A percentile compares a stretch with the other conserved stretches of the same genome.
These are phyloP conservation scores for Melipona beecheii DNA, from an alignment of 2,888 invertebrate genomes.

Conservation along the genomic window DNA sequence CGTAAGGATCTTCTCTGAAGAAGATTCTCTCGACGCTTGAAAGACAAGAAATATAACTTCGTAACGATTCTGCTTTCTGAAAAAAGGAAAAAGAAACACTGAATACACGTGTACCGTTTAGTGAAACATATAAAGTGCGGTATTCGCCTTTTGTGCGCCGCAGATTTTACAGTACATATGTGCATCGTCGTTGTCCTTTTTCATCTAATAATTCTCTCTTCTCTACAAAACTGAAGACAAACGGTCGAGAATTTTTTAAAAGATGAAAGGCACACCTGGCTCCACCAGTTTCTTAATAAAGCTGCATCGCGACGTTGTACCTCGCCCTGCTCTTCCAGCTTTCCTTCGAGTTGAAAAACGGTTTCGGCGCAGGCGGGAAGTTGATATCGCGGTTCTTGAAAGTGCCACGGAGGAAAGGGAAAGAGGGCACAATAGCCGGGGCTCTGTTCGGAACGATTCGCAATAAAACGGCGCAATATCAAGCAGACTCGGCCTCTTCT, in stretches of 20 bases:
- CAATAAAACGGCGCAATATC: slow-evolving; percentile 1
- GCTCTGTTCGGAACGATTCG: neutral
- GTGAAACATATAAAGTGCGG: neutral
- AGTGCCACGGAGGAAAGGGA: neutral
- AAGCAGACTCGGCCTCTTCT: neutral
- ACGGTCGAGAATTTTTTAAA: too few relatives aligned
- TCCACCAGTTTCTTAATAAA: too few relatives aligned
- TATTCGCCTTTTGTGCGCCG: neutral
- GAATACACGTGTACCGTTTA: too few relatives aligned
- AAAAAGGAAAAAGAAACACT: neutral
- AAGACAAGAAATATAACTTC: neutral
- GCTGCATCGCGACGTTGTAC: too few relatives aligned
- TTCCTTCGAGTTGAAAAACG: neutral
- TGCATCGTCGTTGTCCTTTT: too few relatives aligned
- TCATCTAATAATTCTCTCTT: too few relatives aligned
- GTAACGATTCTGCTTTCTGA: neutral
- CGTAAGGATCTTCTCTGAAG: neutral
- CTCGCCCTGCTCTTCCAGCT: neutral
- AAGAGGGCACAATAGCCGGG: neutral
- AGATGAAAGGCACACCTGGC: too few relatives aligned
- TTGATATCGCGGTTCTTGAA: neutral
- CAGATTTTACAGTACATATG: neutral
- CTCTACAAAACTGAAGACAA: too few relatives aligned
- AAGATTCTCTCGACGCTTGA: neutral
- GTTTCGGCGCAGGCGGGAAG: neutral